phyloP scores from a whole-genome alignment of 2,113 vertebrate genomes.

The Alaudala cheleensis region DNA sequence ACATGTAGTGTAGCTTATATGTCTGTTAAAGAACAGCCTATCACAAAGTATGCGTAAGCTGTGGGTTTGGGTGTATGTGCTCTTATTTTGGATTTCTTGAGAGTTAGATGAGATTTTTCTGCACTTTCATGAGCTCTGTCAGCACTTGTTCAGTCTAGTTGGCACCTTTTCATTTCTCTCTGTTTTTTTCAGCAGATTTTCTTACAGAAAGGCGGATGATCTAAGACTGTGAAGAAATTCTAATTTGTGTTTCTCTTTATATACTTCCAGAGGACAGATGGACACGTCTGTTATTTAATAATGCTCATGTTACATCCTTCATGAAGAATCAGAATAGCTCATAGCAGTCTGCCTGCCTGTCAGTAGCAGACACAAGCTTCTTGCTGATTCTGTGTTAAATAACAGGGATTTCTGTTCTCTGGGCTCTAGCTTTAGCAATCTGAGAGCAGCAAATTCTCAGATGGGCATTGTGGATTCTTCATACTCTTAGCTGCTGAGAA shows the following conservation, averaged over 20 bases:
- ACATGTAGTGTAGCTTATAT: neutral
- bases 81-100: slow-evolving; percentile 48
- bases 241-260: slow-evolving; percentile 55
- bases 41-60: neutral
- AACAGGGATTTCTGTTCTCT: slow-evolving; percentile 13
- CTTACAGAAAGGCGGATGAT: slow-evolving; percentile 49
- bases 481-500: neutral
- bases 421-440: neutral
- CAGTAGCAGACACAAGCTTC: slow-evolving; percentile 14
- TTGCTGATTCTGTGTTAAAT: slow-evolving; percentile 24
- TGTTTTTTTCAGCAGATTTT: slow-evolving; percentile 51
- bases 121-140: slow-evolving; percentile 64
- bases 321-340: slow-evolving; percentile 36
- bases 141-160: slow-evolving; percentile 66
- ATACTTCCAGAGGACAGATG: slow-evolving; percentile 62
- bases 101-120: slow-evolving; percentile 50
- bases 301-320: slow-evolving; percentile 52
- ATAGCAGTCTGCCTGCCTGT: slow-evolving; percentile 54
- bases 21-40: neutral
- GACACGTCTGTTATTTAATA: slow-evolving; percentile 61
- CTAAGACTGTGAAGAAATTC: slow-evolving; percentile 59
- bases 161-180: slow-evolving; percentile 51
- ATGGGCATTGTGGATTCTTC: neutral
- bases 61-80: neutral
- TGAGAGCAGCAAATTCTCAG: neutral